Percentiles rank a stretch among this genome's conserved stretches.
Conservation (phyloP, 2,797 vertebrate species). For the Betta splendens region DNA sequence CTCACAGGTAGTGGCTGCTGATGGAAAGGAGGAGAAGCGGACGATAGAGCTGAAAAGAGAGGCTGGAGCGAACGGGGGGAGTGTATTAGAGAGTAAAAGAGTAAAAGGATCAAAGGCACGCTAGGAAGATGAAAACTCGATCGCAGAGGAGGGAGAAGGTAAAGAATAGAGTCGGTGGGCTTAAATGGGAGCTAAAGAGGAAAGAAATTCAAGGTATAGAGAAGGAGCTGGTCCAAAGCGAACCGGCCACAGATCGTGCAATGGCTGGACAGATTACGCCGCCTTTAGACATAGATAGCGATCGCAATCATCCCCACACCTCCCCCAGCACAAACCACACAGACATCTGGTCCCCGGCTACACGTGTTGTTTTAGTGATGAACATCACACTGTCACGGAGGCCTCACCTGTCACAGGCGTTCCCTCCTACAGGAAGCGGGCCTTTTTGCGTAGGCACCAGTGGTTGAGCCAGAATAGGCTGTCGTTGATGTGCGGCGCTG, state of each 20-base stretch:
- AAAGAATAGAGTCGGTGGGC: slow-evolving; percentile 29
- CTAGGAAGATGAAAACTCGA: slow-evolving; percentile 52
- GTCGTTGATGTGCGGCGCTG: slow-evolving; percentile 78
- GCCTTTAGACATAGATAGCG: slow-evolving; percentile 57
- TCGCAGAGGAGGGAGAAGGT: slow-evolving; percentile 36
- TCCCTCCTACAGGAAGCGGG: slow-evolving; percentile 46
- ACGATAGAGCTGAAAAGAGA: slow-evolving; percentile 47
- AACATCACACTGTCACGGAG: slow-evolving; percentile 46
- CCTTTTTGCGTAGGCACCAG: slow-evolving; percentile 39
- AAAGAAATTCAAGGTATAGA: slow-evolving; percentile 38
- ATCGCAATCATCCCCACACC: slow-evolving; percentile 53
- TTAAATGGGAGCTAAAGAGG: slow-evolving; percentile 30
- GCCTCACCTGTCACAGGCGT: slow-evolving; percentile 60
- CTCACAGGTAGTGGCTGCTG: slow-evolving; percentile 57
- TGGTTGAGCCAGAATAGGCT: slow-evolving; percentile 65
- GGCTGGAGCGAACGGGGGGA: slow-evolving; percentile 49
- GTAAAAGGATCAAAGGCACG: slow-evolving; percentile 48
- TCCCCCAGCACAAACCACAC: slow-evolving; percentile 53
- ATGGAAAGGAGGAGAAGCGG: slow-evolving; percentile 55
- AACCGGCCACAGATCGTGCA: slow-evolving; percentile 30
- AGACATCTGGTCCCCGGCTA: slow-evolving; percentile 24
- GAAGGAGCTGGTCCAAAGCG: slow-evolving; percentile 31
- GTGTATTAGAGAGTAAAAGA: slow-evolving; percentile 54
- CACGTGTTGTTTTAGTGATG: slow-evolving; percentile 44
- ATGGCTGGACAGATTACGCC: slow-evolving; percentile 57